Conservation (phyloP, 2,113 vertebrate genomes). For the Ophiodon elongatus region DNA sequence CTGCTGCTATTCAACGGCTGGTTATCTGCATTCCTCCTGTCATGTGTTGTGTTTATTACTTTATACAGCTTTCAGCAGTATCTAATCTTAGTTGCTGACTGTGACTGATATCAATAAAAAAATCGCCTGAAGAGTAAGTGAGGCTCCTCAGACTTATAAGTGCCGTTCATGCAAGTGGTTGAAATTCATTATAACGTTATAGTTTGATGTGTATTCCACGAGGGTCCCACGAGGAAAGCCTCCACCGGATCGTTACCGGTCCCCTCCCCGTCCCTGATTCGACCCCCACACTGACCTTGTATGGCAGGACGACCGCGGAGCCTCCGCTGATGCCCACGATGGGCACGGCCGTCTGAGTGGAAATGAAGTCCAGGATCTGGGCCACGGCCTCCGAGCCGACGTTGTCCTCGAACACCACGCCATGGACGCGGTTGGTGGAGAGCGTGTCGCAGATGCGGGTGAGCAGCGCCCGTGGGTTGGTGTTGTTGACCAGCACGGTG, state of each 20-base stretch:
- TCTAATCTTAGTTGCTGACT: not conserved
- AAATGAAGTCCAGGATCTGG: conserved; percentile 97
- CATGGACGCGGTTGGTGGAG: conserved; percentile 90
- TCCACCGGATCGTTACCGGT: not conserved
- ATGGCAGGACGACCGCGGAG: conserved; percentile 93
- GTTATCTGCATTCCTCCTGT: conserved; percentile 14
- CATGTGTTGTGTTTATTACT: conserved; percentile 5
- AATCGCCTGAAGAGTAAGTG: not conserved
- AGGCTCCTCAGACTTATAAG: not conserved
- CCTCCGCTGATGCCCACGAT: conserved; percentile 97
- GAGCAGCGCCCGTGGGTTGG: conserved; percentile 94
- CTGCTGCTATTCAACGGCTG: not conserved
- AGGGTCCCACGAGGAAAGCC: not conserved
- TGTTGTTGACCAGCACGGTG: conserved; percentile 94
- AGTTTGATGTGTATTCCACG: not conserved
- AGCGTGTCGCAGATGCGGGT: conserved; percentile 93
- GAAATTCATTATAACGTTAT: no score
- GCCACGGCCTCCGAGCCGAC: conserved; percentile 95
- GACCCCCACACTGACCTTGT: conserved; percentile 88
- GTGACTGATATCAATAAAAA: not conserved
- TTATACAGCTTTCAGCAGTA: not conserved
- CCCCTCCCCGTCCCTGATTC: not conserved
- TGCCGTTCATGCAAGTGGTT: not conserved
- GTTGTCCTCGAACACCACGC: conserved; percentile 97
- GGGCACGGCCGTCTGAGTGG: conserved; percentile 93